Conservation (phyloP, 2,888 invertebrate genomes). For the Platycheirus rosarum region DNA sequence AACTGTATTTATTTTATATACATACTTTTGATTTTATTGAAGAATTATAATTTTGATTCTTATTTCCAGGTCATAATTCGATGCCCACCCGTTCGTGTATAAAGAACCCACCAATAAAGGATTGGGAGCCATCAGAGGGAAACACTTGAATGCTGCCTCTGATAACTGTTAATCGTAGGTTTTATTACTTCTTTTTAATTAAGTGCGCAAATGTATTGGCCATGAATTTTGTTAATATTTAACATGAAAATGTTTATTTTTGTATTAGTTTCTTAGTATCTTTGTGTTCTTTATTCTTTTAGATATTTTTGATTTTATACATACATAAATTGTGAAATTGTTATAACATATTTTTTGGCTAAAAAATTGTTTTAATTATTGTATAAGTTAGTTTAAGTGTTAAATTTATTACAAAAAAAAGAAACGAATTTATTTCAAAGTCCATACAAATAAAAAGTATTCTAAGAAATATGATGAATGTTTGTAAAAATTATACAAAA, state of each 20-base stretch:
- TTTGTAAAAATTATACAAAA: neutral
- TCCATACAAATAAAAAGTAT: neutral
- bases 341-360: neutral
- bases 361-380: slow-evolving; percentile 16
- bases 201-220: slow-evolving; percentile 44
- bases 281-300: slow-evolving; percentile 1
- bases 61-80: slow-evolving; percentile 58
- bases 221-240: slow-evolving; percentile 73
- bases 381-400: slow-evolving; percentile 12
- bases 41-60: neutral
- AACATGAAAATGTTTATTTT: slow-evolving; percentile 52
- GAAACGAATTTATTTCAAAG: slow-evolving; percentile 13
- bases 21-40: too few relatives aligned
- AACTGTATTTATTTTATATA: too few relatives aligned
- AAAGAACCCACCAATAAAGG: slow-evolving; percentile 26
- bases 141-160: slow-evolving; percentile 18
- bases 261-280: slow-evolving; percentile 12
- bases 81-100: slow-evolving; percentile 42
- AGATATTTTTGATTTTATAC: neutral
- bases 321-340: neutral
- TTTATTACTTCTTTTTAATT: slow-evolving; percentile 4
- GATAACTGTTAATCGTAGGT: slow-evolving; percentile 40
- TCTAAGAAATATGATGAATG: slow-evolving; percentile 8
- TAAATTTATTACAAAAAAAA: slow-evolving; percentile 2
- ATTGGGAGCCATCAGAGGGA: slow-evolving; percentile 41